Evolutionary conservation across 2,113 vertebrate species (phyloP).

Genomic region (Phyllostomus hastatus): DNA sequence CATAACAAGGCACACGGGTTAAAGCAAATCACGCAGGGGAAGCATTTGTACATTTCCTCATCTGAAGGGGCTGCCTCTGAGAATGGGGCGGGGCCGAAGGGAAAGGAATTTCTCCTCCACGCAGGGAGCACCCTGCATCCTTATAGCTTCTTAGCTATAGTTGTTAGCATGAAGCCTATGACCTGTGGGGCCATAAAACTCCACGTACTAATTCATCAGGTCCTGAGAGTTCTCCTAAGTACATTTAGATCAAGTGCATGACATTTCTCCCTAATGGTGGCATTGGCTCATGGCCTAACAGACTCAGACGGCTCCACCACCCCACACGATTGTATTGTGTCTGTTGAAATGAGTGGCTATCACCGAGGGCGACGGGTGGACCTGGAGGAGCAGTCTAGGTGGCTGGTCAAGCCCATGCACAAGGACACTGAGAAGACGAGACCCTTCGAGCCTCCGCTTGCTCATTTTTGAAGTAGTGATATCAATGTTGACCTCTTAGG

Average conservation of each 20-base stretch:
- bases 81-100: not conserved
- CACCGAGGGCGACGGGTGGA: not conserved
- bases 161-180: not conserved
- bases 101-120: too few species aligned
- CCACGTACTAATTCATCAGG: conserved; percentile 10
- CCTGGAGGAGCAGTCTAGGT: not conserved
- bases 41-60: not conserved
- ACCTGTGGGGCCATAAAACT: not conserved
- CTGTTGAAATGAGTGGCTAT: not conserved
- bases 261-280: not conserved
- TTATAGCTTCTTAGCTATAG: not conserved
- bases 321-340: not conserved
- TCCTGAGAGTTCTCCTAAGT: conserved; percentile 35
- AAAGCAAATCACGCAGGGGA: not conserved
- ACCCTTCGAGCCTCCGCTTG: not conserved
- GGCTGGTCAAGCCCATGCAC: not conserved
- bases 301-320: not conserved
- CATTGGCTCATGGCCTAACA: not conserved
- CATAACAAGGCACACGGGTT: not conserved
- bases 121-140: rapidly evolving
- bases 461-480: not conserved
- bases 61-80: not conserved
- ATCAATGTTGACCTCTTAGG: not conserved
- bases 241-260: conserved; percentile 31
- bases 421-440: not conserved